phyloP scores from a whole-genome alignment of 2,113 vertebrate genomes.

The Tupaia tana region DNA sequence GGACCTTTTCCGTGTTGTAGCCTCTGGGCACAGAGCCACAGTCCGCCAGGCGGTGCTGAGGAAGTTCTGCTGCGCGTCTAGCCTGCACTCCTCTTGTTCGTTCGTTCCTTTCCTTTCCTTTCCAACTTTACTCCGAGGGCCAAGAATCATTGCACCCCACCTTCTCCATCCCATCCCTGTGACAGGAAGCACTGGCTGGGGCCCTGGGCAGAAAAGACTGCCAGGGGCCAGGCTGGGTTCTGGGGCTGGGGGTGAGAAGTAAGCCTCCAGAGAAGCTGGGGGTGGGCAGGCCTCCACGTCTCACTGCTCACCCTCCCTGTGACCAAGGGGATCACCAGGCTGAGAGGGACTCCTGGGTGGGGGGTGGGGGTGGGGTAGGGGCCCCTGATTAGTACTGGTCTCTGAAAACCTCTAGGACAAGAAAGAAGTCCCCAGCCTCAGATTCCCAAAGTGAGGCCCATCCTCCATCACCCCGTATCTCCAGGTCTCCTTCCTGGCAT shows the following conservation, averaged over 20 bases:
- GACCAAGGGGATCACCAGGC: neutral
- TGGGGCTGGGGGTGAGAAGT: neutral
- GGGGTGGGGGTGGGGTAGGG: neutral
- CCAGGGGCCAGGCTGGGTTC: neutral
- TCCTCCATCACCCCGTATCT: neutral
- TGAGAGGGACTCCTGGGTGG: neutral
- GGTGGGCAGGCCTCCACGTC: neutral
- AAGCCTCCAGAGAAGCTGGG: neutral
- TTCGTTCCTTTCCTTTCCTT: neutral
- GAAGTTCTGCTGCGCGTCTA: slow-evolving; percentile 73
- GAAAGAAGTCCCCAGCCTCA: neutral
- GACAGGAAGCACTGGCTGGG: neutral
- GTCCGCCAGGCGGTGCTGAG: neutral
- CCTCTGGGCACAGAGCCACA: neutral
- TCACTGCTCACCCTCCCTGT: neutral
- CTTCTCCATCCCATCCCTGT: neutral
- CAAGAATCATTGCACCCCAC: neutral
- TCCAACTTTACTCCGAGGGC: neutral
- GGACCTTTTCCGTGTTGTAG: neutral
- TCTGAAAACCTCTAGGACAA: neutral
- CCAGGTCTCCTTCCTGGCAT: neutral
- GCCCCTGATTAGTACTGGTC: neutral
- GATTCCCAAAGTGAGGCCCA: neutral
- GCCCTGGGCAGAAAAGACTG: neutral
- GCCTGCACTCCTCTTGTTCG: neutral